Conservation (phyloP, 2,113 vertebrate species). For the Neoarius graeffei region DNA sequence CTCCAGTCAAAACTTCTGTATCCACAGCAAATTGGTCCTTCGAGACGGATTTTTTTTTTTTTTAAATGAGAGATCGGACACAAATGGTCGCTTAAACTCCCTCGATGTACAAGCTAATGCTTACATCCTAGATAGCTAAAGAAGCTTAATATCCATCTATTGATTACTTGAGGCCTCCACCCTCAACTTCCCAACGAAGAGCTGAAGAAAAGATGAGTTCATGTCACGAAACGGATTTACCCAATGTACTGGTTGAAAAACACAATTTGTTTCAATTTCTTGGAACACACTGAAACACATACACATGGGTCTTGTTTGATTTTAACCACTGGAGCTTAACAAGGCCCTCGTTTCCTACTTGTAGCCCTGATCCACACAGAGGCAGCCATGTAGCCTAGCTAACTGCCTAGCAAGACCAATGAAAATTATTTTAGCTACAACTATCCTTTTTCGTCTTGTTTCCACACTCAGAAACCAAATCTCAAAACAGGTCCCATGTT, state of each 20-base stretch:
- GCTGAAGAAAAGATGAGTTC: conserved; percentile 9
- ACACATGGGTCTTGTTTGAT: background rate
- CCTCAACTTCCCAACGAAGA: conserved; percentile 40
- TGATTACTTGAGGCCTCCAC: conserved; percentile 44
- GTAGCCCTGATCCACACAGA: conserved; percentile 25
- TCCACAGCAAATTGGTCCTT: too few relatives aligned
- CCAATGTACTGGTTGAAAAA: background rate
- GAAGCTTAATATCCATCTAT: conserved; percentile 26
- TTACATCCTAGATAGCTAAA: conserved; percentile 11
- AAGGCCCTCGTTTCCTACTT: conserved; percentile 40
- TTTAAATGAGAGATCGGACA: background rate
- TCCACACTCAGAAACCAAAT: background rate
- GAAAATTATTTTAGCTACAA: conserved; percentile 19
- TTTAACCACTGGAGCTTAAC: conserved; percentile 20
- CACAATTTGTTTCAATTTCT: background rate
- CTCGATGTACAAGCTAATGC: background rate
- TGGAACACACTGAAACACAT: background rate
- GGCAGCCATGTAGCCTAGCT: conserved; percentile 29
- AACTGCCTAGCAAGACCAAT: conserved; percentile 24
- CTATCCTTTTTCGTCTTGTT: too few relatives aligned
- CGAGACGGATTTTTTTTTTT: too few relatives aligned
- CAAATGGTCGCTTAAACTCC: background rate
- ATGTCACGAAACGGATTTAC: conserved; percentile 22
- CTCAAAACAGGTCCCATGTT: background rate
- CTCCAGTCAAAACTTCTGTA: too few relatives aligned